Percentiles rank a stretch among this genome's conserved stretches.
Conservation (phyloP, 2,888 invertebrate species). For the Dorcus parallelipipedus region DNA sequence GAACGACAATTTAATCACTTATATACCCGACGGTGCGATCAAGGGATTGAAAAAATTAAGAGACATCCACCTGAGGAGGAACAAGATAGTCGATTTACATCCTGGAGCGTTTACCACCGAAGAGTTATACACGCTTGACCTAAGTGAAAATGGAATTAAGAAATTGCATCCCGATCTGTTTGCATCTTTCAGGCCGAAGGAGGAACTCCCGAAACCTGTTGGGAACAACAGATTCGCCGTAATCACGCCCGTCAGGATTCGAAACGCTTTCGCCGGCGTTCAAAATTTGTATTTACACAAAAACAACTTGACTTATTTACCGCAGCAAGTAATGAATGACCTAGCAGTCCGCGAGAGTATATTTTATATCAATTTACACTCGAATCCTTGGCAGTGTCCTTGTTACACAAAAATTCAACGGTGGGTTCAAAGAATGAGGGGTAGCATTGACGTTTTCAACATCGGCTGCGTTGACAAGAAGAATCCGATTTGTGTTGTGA, state of each 20-base stretch:
- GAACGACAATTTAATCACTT: conserved; percentile 3
- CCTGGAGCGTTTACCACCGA: neutral
- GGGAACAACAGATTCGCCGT: neutral
- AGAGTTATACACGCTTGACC: neutral
- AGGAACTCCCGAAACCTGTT: neutral
- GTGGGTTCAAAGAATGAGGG: neutral
- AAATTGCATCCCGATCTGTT: conserved; percentile 1
- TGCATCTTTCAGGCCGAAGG: neutral
- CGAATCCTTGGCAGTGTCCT: conserved; percentile 13
- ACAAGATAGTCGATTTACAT: neutral
- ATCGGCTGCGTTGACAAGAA: conserved; percentile 6
- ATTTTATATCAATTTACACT: conserved; percentile 3
- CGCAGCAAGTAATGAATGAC: conserved; percentile 4
- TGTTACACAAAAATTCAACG: conserved; percentile 6
- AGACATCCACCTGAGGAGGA: conserved; percentile 6
- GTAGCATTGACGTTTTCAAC: neutral
- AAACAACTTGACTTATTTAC: conserved; percentile 9
- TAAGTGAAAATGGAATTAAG: conserved; percentile 4
- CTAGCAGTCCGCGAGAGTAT: neutral
- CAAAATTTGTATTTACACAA: conserved; percentile 7
- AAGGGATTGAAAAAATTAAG: neutral
- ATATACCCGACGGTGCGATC: conserved; percentile 2
- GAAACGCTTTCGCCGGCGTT: conserved; percentile 2
- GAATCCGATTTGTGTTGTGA: conserved; percentile 6
- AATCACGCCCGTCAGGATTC: neutral